Evolutionary conservation across 2,797 vertebrate species (phyloP).

Genomic region (Chloroceryle amazona): DNA sequence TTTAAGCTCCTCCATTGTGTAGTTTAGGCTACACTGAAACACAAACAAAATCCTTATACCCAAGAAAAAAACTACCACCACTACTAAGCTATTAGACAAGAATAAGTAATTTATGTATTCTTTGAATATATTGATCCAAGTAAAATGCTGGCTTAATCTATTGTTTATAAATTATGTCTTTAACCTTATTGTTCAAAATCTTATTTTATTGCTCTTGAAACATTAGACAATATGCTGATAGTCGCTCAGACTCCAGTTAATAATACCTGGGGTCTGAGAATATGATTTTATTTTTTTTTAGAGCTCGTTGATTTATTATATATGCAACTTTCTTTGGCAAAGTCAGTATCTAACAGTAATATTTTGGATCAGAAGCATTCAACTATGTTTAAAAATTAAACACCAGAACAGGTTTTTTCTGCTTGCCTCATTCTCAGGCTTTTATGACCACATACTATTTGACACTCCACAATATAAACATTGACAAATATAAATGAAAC

Average conservation of each 20-base stretch:
- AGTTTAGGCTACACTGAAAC: not conserved
- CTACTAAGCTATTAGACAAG: not conserved
- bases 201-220: not conserved
- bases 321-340: not conserved
- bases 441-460: not conserved
- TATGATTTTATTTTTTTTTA: not conserved
- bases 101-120: constrained; percentile 1
- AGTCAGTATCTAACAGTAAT: not conserved
- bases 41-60: not conserved
- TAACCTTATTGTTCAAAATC: constrained; percentile 1
- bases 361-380: not conserved
- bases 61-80: not conserved
- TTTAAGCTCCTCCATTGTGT: not conserved
- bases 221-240: not conserved
- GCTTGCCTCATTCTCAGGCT: not conserved
- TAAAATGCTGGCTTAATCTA: not conserved
- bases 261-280: not conserved
- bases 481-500: not conserved
- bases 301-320: not conserved
- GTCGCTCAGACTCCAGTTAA: not conserved
- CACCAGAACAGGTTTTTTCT: not conserved
- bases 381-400: not conserved
- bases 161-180: constrained; percentile 6
- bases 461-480: not conserved
- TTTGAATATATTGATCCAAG: constrained; percentile 22